Evolutionary conservation across 2,888 invertebrate genomes (phyloP), one percentile per base, ranked within the genome.

Genomic region (Lepidocyrtinus sp.): DNA sequence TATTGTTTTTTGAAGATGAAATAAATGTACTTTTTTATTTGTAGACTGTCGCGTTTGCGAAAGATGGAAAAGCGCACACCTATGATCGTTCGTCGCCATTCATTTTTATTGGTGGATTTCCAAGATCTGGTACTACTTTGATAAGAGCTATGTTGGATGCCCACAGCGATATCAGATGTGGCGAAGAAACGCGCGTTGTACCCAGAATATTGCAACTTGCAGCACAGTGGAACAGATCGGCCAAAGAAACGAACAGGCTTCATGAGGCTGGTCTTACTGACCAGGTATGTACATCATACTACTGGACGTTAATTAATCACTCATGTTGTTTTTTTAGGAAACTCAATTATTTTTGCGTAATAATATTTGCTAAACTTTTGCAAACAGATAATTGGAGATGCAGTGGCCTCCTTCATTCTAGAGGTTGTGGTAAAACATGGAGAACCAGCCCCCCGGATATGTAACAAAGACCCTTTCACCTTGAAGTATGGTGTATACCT

Each of bases 381-480:
- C 17, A 19, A 50, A 22, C 87, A 91, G 90, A 94, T 97, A 87
- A 92, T 99, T 88, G 96, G 99, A 90, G 94, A 96, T 87, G 99
- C 99, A 74, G 95, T 99, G 87, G 96, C 98, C 46, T 95, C 98
- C 63, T 99, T 99, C 90, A 97, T 98, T 88, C 90, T 98, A 84
- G 98, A 98, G 90, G 95, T 98, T 88, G 97, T 98, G 87, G 97
- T 96, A 80, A 94, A 95, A 86, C 98, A 99, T 90, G 99, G 99
- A 61, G 96, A 97, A 88, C 94, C 96, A 26, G 98, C 99, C 72
- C 93, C 95, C 82, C 91, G 98, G 70, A 92, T 99, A 83, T 99
- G 99, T 91, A 99, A 99, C 91, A 99, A 99, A 90, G 99, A 99
- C 90, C 99, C 99, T 70, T 93, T 99, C 86, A 98, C 98, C 77